Evolutionary conservation across 2,888 invertebrate species (phyloP).

Genomic region (Xestoiulus laeticollis): DNA sequence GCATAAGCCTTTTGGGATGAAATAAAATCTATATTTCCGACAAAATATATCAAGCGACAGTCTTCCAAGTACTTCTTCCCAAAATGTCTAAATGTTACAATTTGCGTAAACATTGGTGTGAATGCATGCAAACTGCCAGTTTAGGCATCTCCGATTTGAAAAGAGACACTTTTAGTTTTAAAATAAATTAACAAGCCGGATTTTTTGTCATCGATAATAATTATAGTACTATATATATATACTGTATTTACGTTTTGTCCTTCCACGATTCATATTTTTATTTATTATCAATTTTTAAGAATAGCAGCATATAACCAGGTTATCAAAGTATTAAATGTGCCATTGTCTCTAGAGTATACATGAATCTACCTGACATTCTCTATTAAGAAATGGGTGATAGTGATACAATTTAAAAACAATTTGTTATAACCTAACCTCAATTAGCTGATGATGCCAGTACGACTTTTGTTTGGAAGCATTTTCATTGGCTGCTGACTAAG

Average conservation of each 20-base stretch:
- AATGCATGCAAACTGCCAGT: not conserved
- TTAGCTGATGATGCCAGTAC: not conserved
- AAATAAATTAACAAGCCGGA: not conserved
- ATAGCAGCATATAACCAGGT: not conserved
- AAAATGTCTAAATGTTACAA: not conserved
- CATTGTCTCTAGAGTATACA: not conserved
- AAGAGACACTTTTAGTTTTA: slow-evolving; percentile 41
- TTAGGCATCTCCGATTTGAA: slow-evolving; percentile 28
- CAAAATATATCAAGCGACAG: not conserved
- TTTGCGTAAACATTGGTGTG: not conserved
- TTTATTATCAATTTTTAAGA: not conserved
- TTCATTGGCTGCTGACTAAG: not conserved
- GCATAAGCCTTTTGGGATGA: slow-evolving; percentile 13
- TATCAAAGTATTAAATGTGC: not conserved
- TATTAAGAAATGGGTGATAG: not conserved
- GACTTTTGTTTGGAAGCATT: not conserved
- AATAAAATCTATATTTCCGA: not conserved
- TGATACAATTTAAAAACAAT: not conserved
- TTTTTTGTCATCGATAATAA: not conserved
- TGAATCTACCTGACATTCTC: not conserved
- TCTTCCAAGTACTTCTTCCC: slow-evolving; percentile 38
- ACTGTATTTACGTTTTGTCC: not conserved
- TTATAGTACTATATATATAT: not conserved
- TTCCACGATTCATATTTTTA: not conserved
- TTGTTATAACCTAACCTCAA: not conserved